Evolutionary conservation across 2,888 invertebrate species (phyloP), one percentile per base, ranked within the genome.

Genomic region (Conistra vaccinii): DNA sequence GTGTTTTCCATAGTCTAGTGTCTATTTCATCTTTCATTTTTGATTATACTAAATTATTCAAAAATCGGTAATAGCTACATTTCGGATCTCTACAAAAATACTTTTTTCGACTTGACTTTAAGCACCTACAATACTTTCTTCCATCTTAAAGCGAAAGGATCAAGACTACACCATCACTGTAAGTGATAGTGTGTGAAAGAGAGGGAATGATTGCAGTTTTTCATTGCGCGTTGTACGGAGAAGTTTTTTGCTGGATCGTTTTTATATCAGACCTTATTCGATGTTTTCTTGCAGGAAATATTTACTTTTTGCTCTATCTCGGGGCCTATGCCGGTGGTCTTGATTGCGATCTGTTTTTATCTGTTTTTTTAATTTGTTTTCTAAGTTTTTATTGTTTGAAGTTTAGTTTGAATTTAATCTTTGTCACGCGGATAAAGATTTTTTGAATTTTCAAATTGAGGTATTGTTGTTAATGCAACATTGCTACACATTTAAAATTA

Each of bases 121-220:
- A 3, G 12, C 23, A 65, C 17, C 1, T 51, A n/a, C 9, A 32
- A 55, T 29, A 20, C 26, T 58, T 48, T 42, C 14, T 61, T 23
- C 0, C 2, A 42, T 55, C 14, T 39, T 53, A 5, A 17, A 45
- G n/a, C 20, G 1, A 73, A 94, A 94, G 93, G 92, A 95, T 94
- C 94, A 95, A 95, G 87, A 89, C 80, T 73, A 35, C 62, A 80
- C 39, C 55, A 67, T 85, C 90, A 65, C 60, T 20, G 74, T 85
- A 74, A 72, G 85, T 88, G 90, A 92, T 92, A 92, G 89, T 86
- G 95, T 83, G 93, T 81, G 92, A 96, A 85, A 78, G 93, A 90
- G 95, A 95, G 80, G 82, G 92, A 74, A 89, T 87, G 93, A 85
- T 83, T 89, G 91, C 91, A 93, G 91, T 94, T 95, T 95, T 95